Conservation (phyloP, 2,888 invertebrate species). For the Drosophila diplacantha region DNA sequence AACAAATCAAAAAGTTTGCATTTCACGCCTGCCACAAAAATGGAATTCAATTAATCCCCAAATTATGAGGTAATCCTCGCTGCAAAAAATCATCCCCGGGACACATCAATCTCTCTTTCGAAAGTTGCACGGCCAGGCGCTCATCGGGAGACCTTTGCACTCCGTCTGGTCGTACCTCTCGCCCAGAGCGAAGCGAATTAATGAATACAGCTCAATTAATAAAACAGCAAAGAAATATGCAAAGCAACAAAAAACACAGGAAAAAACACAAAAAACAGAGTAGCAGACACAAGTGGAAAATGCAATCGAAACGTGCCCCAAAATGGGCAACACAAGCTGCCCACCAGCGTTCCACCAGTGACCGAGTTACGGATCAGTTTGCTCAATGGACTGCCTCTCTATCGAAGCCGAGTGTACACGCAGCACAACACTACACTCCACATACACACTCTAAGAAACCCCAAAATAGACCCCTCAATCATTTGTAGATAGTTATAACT, state of each 20-base stretch:
- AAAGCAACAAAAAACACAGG: slow-evolving; percentile 34
- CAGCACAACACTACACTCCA: slow-evolving; percentile 20
- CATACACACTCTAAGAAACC: slow-evolving; percentile 4
- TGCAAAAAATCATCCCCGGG: slow-evolving; percentile 35
- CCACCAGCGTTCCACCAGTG: slow-evolving; percentile 56
- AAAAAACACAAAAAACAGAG: slow-evolving; percentile 4
- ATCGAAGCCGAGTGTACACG: slow-evolving; percentile 53
- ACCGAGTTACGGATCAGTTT: slow-evolving; percentile 61
- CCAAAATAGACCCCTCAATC: background rate
- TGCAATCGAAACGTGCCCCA: slow-evolving; percentile 51
- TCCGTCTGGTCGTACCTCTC: slow-evolving; percentile 12
- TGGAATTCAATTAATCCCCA: slow-evolving; percentile 24
- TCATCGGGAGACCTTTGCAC: slow-evolving; percentile 39
- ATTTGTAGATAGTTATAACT: background rate
- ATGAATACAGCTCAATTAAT: slow-evolving; percentile 60
- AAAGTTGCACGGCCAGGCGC: slow-evolving; percentile 59
- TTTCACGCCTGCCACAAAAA: slow-evolving; percentile 29
- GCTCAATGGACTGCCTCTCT: slow-evolving; percentile 44
- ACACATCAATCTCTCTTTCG: slow-evolving; percentile 47
- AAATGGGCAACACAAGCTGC: slow-evolving; percentile 55
- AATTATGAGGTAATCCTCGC: slow-evolving; percentile 12
- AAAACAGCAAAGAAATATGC: slow-evolving; percentile 57
- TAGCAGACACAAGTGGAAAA: slow-evolving; percentile 39
- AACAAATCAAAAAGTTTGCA: slow-evolving; percentile 26
- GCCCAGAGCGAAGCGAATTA: slow-evolving; percentile 41